A percentile compares a stretch with the other conserved stretches of the same genome.
These are phyloP conservation scores for Lepidurus couesii DNA, from an alignment of 1,140 invertebrate genomes.

Conservation along the genomic window DNA sequence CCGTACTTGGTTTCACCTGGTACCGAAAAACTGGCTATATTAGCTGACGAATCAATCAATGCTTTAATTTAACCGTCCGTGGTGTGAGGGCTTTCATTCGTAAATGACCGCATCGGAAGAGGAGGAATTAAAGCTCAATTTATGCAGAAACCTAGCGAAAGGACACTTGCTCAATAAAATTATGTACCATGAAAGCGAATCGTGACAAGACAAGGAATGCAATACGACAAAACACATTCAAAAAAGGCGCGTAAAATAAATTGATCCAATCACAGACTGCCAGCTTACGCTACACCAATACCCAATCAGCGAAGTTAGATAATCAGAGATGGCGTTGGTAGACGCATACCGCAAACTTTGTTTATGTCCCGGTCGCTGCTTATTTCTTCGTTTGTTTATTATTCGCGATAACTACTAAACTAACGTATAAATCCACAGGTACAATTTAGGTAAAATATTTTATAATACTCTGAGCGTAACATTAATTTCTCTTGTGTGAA, in stretches of 20 bases:
- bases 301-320: neutral
- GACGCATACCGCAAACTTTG: neutral
- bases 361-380: neutral
- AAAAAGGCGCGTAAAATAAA: neutral
- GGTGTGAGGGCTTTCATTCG: too few relatives aligned
- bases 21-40: neutral
- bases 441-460: neutral
- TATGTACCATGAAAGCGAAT: too few relatives aligned
- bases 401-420: neutral
- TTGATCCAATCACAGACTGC: neutral
- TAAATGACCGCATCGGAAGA: too few relatives aligned
- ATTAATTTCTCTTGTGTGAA: neutral
- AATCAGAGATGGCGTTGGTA: neutral
- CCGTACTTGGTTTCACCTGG: constrained; percentile 17
- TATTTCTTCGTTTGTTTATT: constrained; percentile 5
- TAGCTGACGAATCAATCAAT: neutral
- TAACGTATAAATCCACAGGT: neutral
- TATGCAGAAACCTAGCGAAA: too few relatives aligned
- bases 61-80: neutral
- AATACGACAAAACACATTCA: too few relatives aligned
- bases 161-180: too few relatives aligned
- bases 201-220: too few relatives aligned
- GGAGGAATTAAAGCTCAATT: too few relatives aligned
- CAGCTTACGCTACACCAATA: neutral
- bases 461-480: neutral